Base-by-base conservation (phyloP, 2,888 invertebrate genomes). In the Abscondita cerata region DNA sequence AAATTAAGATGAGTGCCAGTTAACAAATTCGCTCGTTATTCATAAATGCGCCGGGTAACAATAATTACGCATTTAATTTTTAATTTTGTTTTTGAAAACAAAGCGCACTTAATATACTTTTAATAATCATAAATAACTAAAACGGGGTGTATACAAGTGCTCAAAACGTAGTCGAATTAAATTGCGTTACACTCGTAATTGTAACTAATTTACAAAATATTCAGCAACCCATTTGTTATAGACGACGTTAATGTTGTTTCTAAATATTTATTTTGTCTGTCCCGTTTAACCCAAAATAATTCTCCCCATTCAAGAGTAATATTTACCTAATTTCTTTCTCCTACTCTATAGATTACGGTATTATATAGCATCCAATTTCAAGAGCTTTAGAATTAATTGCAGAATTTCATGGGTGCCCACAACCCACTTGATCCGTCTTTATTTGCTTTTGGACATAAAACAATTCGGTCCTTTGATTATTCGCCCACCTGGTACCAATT, bases 381-480 rank as follows among this genome's bases (percentile, higher is more conserved):
- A 18, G 56, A 58, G 62, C 57, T 62, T 62, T 54, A 58, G 55
- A 62, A 62, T 62, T 62, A 62, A 62, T 62, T 62, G 56, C 57
- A 52, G 46, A 57, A 62, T 57, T 56, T 62, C 57, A 56, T 47
- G 47, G 52, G 38, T 41, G 41, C 36, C 51, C 54, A 59, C 58
- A 58, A 55, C 41, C 62, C 62, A 59, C 62, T 62, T 62, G 54
- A 62, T 63, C 59, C 63, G 59, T 52, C 63, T 59, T 59, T 63
- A 63, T 63, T 59, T 63, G 63, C 63, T 56, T 63, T 63, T 59
- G 59, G 59, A 59, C 59, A 63, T 59, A 56, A 59, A 63, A 59
- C 63, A 63, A 63, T 63, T 56, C 59, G 12, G 56, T 59, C 59
- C 59, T 63, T 63, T 63, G 62, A 62, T 62, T 62, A 62, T 59